Evolutionary conservation across 1,140 invertebrate genomes (phyloP).

Genomic region (Pseudomyrmex dendroicus): DNA sequence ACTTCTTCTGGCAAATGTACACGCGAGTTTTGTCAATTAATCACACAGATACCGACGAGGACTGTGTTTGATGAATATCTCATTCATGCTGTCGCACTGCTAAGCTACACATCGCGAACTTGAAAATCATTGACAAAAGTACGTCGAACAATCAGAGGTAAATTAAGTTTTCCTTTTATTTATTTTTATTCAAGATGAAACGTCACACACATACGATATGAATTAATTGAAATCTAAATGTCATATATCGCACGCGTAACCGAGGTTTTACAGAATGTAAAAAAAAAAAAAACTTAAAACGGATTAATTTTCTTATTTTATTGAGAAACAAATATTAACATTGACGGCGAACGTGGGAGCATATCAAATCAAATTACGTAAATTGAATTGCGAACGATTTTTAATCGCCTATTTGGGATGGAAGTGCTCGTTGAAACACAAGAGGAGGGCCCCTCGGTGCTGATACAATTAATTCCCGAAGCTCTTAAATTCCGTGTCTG

Average conservation of each 20-base stretch:
- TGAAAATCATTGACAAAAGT: constrained; percentile 1
- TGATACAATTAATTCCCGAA: constrained; percentile 58
- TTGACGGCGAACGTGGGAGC: neutral
- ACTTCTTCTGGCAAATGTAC: neutral
- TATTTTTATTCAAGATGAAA: neutral
- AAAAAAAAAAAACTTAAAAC: neutral
- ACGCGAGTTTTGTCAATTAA: constrained; percentile 10
- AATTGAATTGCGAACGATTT: constrained; percentile 52
- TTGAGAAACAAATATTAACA: constrained; percentile 2
- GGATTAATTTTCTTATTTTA: constrained; percentile 17
- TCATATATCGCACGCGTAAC: neutral
- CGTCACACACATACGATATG: too few species aligned
- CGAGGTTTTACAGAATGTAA: neutral
- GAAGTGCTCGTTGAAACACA: constrained; percentile 22
- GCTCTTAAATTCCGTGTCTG: constrained; percentile 47
- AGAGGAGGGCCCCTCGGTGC: neutral
- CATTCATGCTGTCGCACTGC: neutral
- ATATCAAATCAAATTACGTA: constrained; percentile 46
- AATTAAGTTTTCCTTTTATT: neutral
- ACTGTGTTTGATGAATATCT: neutral
- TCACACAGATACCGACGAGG: neutral
- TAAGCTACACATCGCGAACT: neutral
- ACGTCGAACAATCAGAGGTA: neutral
- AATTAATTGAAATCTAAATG: too few species aligned
- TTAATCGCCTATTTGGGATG: constrained; percentile 38